Conservation (phyloP, 2,113 vertebrate species). For the Pteronura brasiliensis region DNA sequence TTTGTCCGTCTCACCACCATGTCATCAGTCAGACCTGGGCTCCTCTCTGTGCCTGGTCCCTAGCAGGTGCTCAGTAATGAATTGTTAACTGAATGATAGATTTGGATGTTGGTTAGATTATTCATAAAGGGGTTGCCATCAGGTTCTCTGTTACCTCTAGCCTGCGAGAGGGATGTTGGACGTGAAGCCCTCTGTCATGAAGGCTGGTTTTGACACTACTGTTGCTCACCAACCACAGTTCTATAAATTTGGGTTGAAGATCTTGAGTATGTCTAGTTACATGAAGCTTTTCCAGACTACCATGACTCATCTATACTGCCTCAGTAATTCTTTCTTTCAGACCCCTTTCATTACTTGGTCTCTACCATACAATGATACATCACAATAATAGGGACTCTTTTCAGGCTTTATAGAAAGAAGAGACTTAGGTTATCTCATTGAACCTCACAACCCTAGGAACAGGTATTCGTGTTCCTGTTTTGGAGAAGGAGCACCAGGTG, state of each 20-base stretch:
- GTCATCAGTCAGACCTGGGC: not conserved
- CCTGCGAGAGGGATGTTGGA: not conserved
- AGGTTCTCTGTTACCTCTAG: not conserved
- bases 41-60: not conserved
- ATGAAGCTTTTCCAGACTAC: conserved; percentile 28
- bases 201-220: not conserved
- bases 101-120: not conserved
- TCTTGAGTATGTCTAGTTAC: conserved; percentile 13
- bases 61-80: not conserved
- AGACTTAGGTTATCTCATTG: conserved; percentile 38
- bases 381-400: conserved; percentile 23
- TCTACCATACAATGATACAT: not conserved
- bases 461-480: conserved; percentile 27
- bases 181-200: not conserved
- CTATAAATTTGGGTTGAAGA: conserved; percentile 18
- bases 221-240: not conserved
- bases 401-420: conserved; percentile 16
- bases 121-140: not conserved
- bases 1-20: not conserved
- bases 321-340: conserved; percentile 29
- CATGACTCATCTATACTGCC: conserved; percentile 39
- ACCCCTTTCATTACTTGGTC: conserved; percentile 26
- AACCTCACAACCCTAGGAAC: not conserved
- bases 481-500: not conserved
- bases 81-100: not conserved